Evolutionary conservation across 2,113 vertebrate species (phyloP).

Genomic region (Centropus bengalensis): DNA sequence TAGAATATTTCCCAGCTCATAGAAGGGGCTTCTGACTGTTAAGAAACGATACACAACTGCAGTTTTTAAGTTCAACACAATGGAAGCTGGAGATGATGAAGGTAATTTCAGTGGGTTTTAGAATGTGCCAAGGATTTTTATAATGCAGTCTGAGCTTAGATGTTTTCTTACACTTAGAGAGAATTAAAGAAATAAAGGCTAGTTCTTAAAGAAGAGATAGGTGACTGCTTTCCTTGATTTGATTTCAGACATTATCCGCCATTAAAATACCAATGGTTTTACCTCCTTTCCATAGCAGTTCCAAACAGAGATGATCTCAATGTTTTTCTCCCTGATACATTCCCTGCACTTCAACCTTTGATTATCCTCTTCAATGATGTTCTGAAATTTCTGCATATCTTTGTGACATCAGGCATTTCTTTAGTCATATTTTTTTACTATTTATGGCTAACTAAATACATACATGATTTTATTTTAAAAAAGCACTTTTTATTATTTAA

Average conservation of each 20-base stretch:
- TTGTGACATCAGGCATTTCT: not conserved
- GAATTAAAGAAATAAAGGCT: not conserved
- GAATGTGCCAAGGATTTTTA: not conserved
- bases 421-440: not conserved
- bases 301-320: not conserved
- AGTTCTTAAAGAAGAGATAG: not conserved
- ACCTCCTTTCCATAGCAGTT: not conserved
- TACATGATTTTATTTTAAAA: not conserved
- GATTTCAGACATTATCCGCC: not conserved
- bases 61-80: not conserved
- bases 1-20: not conserved
- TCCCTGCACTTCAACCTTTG: not conserved
- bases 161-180: not conserved
- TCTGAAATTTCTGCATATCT: not conserved
- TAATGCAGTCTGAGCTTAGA: not conserved
- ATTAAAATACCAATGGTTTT: not conserved
- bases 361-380: not conserved
- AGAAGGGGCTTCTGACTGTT: not conserved
- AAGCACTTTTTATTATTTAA: not conserved
- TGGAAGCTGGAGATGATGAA: not conserved
- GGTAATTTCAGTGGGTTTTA: not conserved
- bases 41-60: not conserved
- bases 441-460: not conserved
- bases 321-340: not conserved
- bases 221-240: not conserved